Conservation (phyloP, 2,888 invertebrate genomes). For the Dysmachus trigonus region DNA sequence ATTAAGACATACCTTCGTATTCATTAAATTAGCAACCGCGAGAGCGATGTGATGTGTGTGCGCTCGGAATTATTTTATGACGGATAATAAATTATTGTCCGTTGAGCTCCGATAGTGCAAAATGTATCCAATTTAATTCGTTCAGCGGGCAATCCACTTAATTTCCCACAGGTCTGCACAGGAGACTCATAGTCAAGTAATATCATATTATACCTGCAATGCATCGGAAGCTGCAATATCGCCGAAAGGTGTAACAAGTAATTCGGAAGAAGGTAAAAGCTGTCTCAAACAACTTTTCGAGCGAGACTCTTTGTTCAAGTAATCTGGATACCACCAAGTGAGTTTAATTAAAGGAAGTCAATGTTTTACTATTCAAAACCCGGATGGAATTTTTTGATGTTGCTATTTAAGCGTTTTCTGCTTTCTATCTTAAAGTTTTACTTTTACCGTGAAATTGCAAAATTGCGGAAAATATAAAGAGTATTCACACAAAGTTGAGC, state of each 20-base stretch:
- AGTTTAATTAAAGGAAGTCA: background rate
- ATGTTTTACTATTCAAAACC: background rate
- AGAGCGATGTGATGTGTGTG: background rate
- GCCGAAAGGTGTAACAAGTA: background rate
- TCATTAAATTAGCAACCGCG: background rate
- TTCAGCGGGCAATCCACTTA: background rate
- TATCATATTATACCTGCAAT: background rate
- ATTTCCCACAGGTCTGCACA: background rate
- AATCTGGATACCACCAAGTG: background rate
- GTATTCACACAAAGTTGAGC: too few species aligned
- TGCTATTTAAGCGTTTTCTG: background rate
- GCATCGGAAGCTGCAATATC: background rate
- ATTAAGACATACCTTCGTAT: background rate
- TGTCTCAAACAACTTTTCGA: background rate
- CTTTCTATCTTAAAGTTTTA: background rate
- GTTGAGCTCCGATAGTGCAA: background rate
- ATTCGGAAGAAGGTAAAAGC: background rate
- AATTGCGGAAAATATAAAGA: too few species aligned
- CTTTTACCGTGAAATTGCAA: background rate
- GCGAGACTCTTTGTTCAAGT: background rate
- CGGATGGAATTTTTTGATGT: background rate
- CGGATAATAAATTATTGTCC: background rate
- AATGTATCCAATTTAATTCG: background rate
- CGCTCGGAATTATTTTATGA: background rate
- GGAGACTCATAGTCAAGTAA: background rate